phyloP scores from a whole-genome alignment of 2,113 vertebrate genomes.

The Leucoraja erinaceus region DNA sequence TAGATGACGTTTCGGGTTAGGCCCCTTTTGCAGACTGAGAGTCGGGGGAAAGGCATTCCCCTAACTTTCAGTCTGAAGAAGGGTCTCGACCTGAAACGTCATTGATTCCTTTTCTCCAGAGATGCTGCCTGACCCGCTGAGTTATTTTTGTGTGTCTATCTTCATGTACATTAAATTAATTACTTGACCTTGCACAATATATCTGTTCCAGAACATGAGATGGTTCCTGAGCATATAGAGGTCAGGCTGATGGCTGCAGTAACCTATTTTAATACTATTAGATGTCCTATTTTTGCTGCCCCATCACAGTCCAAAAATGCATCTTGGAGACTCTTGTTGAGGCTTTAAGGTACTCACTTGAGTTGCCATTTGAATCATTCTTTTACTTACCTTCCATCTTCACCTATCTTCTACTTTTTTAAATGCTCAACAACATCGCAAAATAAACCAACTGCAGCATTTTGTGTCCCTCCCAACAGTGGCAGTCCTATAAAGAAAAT shows the following conservation, averaged over 20 bases:
- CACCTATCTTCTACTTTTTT: neutral
- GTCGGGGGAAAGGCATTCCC: too few relatives aligned
- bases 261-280: neutral
- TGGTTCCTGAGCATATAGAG: neutral
- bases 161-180: neutral
- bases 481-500: neutral
- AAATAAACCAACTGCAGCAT: neutral
- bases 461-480: neutral
- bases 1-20: too few relatives aligned
- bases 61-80: too few relatives aligned
- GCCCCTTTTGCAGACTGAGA: too few relatives aligned
- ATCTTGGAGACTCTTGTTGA: neutral
- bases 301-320: neutral
- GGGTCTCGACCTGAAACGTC: too few relatives aligned
- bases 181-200: neutral
- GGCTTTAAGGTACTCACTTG: neutral
- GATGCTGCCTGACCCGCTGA: too few relatives aligned
- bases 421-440: neutral
- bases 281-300: neutral
- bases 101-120: too few relatives aligned
- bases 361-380: neutral
- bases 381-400: too few relatives aligned
- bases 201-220: neutral
- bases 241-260: neutral
- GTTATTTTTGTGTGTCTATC: neutral